Conservation (phyloP, 2,888 invertebrate genomes). For the Gari tellinella region DNA sequence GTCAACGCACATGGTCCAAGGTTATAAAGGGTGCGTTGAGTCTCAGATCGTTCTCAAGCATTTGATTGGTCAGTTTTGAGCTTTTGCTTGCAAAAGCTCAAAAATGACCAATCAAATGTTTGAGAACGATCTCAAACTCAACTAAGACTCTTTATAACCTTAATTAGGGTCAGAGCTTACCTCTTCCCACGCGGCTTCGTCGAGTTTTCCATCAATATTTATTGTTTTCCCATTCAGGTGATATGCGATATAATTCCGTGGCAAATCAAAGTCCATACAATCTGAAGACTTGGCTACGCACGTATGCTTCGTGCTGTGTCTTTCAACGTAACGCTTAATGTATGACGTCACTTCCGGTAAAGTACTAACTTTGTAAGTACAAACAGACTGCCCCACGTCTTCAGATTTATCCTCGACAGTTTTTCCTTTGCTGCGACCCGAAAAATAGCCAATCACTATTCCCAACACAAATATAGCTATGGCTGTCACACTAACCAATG, state of each 20-base stretch:
- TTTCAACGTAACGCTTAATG: constrained; percentile 34
- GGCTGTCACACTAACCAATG: constrained; percentile 18
- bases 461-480: constrained; percentile 36
- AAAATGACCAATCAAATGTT: too few species aligned
- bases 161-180: too few species aligned
- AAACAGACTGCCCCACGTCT: constrained; percentile 19
- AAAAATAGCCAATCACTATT: constrained; percentile 49
- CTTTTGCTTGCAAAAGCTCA: too few species aligned
- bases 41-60: too few species aligned
- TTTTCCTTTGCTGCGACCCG: constrained; percentile 3
- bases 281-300: constrained; percentile 25
- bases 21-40: too few species aligned
- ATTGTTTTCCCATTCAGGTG: constrained; percentile 65
- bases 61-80: too few species aligned
- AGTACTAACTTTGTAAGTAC: constrained; percentile 9
- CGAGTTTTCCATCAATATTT: constrained; percentile 71
- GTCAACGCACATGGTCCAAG: too few species aligned
- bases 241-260: constrained; percentile 69
- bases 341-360: constrained; percentile 16
- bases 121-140: too few species aligned
- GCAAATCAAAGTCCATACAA: constrained; percentile 49
- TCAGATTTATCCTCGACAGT: neutral
- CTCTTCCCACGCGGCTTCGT: constrained; percentile 74
- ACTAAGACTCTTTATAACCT: too few species aligned
- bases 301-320: constrained; percentile 25